Evolutionary conservation across 2,888 invertebrate genomes (phyloP).

Genomic region (Cabera pusaria): DNA sequence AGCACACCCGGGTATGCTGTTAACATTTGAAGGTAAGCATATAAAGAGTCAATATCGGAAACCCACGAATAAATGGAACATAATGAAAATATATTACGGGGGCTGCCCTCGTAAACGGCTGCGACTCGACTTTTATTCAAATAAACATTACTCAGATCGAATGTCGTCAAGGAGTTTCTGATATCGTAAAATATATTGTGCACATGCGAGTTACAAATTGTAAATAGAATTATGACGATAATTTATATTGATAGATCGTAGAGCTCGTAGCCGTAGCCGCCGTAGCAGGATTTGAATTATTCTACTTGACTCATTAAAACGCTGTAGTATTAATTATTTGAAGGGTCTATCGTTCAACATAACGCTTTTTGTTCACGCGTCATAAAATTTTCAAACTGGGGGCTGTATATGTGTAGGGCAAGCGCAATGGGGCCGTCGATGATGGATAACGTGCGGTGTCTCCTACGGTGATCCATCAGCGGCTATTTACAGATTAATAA

Average conservation of each 20-base stretch:
- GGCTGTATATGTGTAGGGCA: too few relatives aligned
- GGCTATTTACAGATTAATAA: conserved; percentile 21
- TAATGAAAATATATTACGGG: conserved; percentile 75
- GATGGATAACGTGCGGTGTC: conserved; percentile 53
- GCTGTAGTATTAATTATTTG: too few relatives aligned
- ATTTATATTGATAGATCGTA: too few relatives aligned
- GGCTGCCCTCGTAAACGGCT: conserved; percentile 64
- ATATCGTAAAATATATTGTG: conserved; percentile 66
- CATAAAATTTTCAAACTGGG: too few relatives aligned
- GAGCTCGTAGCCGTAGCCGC: too few relatives aligned
- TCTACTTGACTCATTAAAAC: too few relatives aligned
- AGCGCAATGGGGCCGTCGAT: conserved; percentile 32
- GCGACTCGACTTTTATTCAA: conserved; percentile 66
- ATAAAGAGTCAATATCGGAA: conserved; percentile 68
- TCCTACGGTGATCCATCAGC: conserved; percentile 55
- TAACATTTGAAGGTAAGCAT: conserved; percentile 67
- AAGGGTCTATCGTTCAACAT: too few relatives aligned
- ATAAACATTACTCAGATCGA: conserved; percentile 67
- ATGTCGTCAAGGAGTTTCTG: conserved; percentile 59
- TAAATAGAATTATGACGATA: too few relatives aligned
- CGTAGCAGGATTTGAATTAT: too few relatives aligned
- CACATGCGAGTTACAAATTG: conserved; percentile 36
- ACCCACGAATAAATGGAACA: conserved; percentile 69
- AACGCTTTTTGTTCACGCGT: too few relatives aligned
- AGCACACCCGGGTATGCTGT: conserved; percentile 51